Base-by-base conservation (phyloP, 2,797 vertebrate genomes). In the Lacerta bilineata region DNA sequence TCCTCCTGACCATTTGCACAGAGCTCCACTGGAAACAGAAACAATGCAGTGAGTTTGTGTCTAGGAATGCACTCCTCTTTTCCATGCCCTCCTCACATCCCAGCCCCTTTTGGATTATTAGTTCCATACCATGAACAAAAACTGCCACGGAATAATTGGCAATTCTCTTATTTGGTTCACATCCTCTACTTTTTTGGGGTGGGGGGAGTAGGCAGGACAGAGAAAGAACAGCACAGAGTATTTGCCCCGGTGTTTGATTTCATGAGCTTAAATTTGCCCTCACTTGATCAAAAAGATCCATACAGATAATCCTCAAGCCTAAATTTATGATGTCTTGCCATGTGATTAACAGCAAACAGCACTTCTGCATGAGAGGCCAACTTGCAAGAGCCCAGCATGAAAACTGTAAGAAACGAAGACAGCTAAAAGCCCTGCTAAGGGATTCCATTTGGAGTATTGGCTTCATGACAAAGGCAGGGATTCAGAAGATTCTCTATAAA, bases 1-100 rank as follows among this genome's bases (percentile, higher is more conserved):
- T 97, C 95, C 95, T 94, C 92, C 86, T 95, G 96, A 95, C 96
- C 93, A 92, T 95, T 96, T 95, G 94, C 94, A 96, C 94, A 95
- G 95, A 55, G 61, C 95, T 93, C 91, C 68, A 86, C 93, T 95
- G 95, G 93, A 96, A 93, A 94, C 85, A 88, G 95, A 87, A 90
- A 94, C 93, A 87, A 87, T 84, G 80, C 95, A 91, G 94, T 96
- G 96, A 97, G 96, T 96, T 93, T 95, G 94, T 92, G 96, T 97
- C 97, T 97, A 96, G 96, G 96, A 97, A 97, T 96, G 97, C 0
- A 17, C 88, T 85, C 90, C 68, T 88, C 87, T 90, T 92, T 95
- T 91, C 92, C 93, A 91, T 91, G 87, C 83, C 83, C 0, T 68
- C 2, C 20, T 90, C 41, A 0, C 68, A 41, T 1, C 7, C 2